phyloP scores from a whole-genome alignment of 2,888 invertebrate genomes.

The Heliconius charithonia region DNA sequence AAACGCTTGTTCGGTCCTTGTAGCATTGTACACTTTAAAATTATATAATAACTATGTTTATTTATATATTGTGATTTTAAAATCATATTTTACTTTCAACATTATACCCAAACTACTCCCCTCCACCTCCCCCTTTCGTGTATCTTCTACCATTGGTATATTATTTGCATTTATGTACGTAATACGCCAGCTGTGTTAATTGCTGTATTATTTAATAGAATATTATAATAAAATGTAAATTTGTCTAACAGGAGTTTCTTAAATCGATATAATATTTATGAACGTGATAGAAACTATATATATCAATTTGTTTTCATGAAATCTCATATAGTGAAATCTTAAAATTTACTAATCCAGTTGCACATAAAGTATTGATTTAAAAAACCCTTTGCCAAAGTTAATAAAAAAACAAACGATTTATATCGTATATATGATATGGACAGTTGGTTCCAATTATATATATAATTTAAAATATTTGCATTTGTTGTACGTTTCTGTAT shows the following conservation, averaged over 20 bases:
- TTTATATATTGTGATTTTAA: neutral
- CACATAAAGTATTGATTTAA: neutral
- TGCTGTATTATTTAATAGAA: neutral
- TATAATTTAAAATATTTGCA: neutral
- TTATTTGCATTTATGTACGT: neutral
- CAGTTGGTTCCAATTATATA: neutral
- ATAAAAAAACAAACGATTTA: neutral
- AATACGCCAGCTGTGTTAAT: neutral
- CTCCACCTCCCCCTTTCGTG: neutral
- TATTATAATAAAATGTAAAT: neutral
- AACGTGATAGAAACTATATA: too few relatives aligned
- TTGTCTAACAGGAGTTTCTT: neutral
- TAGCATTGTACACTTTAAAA: neutral
- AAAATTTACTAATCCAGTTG: too few relatives aligned
- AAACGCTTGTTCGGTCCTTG: neutral
- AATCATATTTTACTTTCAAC: neutral
- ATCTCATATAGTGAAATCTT: neutral
- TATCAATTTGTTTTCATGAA: neutral
- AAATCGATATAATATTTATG: too few relatives aligned
- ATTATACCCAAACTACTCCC: rapidly evolving
- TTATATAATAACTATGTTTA: neutral
- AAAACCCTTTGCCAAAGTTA: neutral
- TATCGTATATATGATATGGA: neutral
- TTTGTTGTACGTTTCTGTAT: neutral
- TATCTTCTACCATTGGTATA: neutral